Evolutionary conservation across 2,888 invertebrate species (phyloP).

Genomic region (Acrobasis repandana): DNA sequence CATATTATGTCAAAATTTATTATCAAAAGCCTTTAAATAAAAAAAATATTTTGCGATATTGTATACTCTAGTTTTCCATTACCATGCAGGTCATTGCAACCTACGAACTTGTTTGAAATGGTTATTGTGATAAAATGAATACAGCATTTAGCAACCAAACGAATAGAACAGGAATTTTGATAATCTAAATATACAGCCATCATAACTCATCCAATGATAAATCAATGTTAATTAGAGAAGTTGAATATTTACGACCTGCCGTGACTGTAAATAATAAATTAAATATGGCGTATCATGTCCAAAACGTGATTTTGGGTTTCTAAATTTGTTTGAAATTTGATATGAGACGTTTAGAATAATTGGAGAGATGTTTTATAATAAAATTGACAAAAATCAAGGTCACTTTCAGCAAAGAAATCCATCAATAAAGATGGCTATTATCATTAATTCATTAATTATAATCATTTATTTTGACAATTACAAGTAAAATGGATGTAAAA

Average conservation of each 20-base stretch:
- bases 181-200: slow-evolving; percentile 14
- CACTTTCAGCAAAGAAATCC: no score
- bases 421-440: no score
- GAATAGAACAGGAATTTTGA: slow-evolving; percentile 2
- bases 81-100: slow-evolving; percentile 7
- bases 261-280: slow-evolving; percentile 4
- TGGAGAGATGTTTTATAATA: no score
- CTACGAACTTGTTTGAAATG: slow-evolving; percentile 18
- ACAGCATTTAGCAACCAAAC: slow-evolving; percentile 6
- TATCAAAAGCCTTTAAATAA: not conserved
- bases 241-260: slow-evolving; percentile 1
- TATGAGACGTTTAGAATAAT: no score
- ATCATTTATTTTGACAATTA: no score
- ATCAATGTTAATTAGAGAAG: slow-evolving; percentile 18
- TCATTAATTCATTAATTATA: no score
- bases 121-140: slow-evolving; percentile 9
- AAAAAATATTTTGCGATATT: not conserved
- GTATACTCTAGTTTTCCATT: not conserved
- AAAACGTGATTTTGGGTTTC: not conserved
- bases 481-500: no score
- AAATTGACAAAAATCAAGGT: no score
- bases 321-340: not conserved
- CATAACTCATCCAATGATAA: slow-evolving; percentile 16
- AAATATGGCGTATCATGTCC: not conserved
- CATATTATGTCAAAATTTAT: not conserved